phyloP scores from a whole-genome alignment of 2,888 invertebrate genomes.

The Tenthredo distinguenda region DNA sequence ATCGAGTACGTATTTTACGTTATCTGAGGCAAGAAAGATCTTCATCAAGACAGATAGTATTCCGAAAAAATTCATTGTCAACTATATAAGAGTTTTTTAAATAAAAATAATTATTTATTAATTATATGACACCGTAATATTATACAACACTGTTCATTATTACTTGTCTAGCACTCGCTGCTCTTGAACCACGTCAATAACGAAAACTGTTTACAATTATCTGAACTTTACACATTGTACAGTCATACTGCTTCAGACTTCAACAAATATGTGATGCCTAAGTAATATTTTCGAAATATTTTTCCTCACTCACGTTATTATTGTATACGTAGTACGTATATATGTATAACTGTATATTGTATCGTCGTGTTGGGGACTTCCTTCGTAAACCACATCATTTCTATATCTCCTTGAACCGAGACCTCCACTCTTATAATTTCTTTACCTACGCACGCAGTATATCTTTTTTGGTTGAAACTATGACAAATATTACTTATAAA shows the following conservation, averaged over 20 bases:
- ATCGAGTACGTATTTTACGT: background rate
- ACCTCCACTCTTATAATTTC: background rate
- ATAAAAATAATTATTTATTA: background rate
- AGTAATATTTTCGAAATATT: conserved; percentile 21
- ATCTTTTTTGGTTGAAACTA: background rate
- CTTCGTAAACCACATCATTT: background rate
- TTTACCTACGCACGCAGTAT: background rate
- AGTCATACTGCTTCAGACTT: background rate
- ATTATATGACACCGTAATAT: background rate
- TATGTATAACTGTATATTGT: background rate
- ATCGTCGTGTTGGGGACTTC: background rate
- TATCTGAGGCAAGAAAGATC: background rate
- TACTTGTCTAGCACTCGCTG: background rate
- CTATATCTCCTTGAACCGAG: background rate
- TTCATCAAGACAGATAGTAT: background rate
- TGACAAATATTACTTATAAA: no score
- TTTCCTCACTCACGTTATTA: background rate
- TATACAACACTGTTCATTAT: background rate
- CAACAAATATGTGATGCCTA: background rate
- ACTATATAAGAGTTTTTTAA: background rate
- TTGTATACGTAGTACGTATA: background rate
- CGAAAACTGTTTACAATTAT: background rate
- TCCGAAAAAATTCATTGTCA: background rate
- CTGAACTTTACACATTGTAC: background rate
- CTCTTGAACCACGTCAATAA: background rate